Base-by-base conservation (phyloP, 2,113 vertebrate species). In the Rynchops niger region DNA sequence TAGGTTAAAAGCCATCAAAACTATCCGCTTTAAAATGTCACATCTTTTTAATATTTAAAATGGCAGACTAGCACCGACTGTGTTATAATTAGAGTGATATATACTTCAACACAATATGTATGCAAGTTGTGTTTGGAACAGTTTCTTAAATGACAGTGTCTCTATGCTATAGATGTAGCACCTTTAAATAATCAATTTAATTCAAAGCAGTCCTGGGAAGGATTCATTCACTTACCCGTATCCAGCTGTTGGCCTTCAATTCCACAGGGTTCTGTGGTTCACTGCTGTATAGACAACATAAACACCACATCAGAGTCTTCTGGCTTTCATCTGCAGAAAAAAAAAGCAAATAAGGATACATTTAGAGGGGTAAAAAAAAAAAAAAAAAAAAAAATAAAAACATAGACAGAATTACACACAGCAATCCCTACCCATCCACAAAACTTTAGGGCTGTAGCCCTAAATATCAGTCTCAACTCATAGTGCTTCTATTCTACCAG, bases 231-330 rank as follows among this genome's bases (percentile, higher is more conserved):
- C 97, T 97, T 98, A 99, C 99, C 97, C 80, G 96, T 97, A 99
- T 98, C 99, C 99, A 99, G 90, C 97, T 98, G 97, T 99, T 99
- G 90, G 99, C 98, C 97, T 98, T 99, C 71, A 91, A 91, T 97
- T 99, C 99, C 95, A 99, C 95, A 74, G 98, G 96, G 82, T 97
- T 98, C 91, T 97, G 98, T 84, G 99, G 99, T 86, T 98, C 97
- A 92, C 98, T 98, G 32, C 98, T 99, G 97, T 99, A 98, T 58
- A 99, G 98, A 96, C 98, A 98, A 98, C 97, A 99, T 73, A 99
- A 97, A 97, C 99, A 99, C 97, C 98, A 98, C 85, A 99, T 98
- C 92, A 99, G 96, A 90, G 97, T 95, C 94, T 97, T 96, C 91
- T 98, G 98, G 96, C 97, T 98, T 94, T 98, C 97, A 96, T 98